Evolutionary conservation across 2,888 invertebrate species (phyloP).

Genomic region (Dysmachus trigonus): DNA sequence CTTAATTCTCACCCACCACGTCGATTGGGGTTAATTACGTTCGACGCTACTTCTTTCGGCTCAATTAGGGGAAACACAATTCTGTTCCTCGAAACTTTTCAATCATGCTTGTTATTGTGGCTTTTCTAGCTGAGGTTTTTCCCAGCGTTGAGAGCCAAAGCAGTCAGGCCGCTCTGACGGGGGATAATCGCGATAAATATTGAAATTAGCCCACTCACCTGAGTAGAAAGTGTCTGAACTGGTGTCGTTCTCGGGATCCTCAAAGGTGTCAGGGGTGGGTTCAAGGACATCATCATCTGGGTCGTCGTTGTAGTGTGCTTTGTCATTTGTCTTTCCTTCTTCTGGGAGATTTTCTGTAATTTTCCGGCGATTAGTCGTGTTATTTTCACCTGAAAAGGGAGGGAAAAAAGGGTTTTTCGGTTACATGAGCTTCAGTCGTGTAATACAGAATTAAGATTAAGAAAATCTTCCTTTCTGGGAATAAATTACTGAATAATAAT

Average conservation of each 20-base stretch:
- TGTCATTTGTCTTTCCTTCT: neutral
- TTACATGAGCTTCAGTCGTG: neutral
- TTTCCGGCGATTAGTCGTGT: neutral
- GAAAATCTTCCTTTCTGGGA: neutral
- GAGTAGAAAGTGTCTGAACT: conserved; percentile 64
- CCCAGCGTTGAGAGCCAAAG: neutral
- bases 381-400: conserved; percentile 41
- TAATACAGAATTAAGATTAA: neutral
- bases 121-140: neutral
- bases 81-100: conserved; percentile 26
- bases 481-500: neutral
- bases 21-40: conserved; percentile 43
- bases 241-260: conserved; percentile 59
- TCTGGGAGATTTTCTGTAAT: conserved; percentile 9
- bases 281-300: conserved; percentile 42
- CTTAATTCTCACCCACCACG: neutral
- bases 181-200: neutral
- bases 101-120: conserved; percentile 3
- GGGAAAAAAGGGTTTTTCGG: conserved; percentile 6
- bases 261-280: conserved; percentile 54
- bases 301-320: neutral
- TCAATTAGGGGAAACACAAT: conserved; percentile 22
- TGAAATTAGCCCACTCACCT: conserved; percentile 55
- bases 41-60: conserved; percentile 18
- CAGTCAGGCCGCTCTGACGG: neutral